Evolutionary conservation across 1,140 invertebrate species (phyloP).

Genomic region (Megalopta genalis): DNA sequence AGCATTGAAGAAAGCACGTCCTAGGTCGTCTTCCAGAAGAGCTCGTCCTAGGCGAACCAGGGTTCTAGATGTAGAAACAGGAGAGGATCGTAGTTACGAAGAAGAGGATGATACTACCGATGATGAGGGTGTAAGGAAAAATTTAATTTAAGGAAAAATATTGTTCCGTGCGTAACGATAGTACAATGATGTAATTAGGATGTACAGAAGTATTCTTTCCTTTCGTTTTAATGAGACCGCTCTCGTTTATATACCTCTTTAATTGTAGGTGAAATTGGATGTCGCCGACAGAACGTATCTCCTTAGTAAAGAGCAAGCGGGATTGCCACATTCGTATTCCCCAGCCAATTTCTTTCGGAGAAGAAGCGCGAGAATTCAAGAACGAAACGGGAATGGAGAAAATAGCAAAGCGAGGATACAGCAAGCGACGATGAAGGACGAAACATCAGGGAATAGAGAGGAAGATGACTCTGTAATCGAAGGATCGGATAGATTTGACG

Average conservation of each 20-base stretch:
- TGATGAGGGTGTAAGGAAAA: background rate
- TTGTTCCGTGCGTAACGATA: no score
- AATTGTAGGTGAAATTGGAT: background rate
- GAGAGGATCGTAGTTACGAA: background rate
- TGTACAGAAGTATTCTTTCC: no score
- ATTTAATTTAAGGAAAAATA: no score
- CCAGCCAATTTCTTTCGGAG: background rate
- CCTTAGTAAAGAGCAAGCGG: accelerated
- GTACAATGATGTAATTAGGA: no score
- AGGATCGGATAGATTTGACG: background rate
- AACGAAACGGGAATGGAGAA: background rate
- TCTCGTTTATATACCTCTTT: no score
- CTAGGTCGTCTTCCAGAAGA: background rate
- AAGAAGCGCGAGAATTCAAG: background rate
- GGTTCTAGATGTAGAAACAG: background rate
- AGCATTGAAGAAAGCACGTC: background rate
- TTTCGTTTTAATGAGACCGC: no score
- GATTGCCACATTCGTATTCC: background rate
- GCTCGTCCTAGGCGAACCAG: background rate
- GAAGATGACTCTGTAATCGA: background rate
- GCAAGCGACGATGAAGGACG: background rate
- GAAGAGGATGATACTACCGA: background rate
- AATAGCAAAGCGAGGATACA: background rate
- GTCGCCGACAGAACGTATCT: background rate
- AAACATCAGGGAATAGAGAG: background rate